Conservation (phyloP, 2,797 vertebrate species). For the Enteromius mattozi region DNA sequence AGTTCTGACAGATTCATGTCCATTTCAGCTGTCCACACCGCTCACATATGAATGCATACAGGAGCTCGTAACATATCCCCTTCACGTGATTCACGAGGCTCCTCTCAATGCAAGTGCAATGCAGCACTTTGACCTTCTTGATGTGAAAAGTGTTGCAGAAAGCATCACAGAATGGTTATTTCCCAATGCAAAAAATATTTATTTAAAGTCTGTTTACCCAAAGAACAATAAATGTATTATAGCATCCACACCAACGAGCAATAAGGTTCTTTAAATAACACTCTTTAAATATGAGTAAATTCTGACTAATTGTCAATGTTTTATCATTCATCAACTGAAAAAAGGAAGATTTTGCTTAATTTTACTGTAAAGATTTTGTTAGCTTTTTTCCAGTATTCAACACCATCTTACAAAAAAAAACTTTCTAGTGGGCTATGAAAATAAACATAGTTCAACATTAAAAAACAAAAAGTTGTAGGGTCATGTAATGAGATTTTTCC, state of each 20-base stretch:
- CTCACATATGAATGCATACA: neutral
- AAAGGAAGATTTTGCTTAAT: no score
- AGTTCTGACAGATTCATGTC: constrained; percentile 39
- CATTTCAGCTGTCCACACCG: neutral
- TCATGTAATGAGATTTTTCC: no score
- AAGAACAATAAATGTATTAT: neutral
- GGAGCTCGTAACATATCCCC: neutral
- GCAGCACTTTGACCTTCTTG: neutral
- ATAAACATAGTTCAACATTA: no score
- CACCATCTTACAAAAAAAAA: no score
- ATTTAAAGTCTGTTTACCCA: neutral
- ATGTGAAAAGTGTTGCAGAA: neutral
- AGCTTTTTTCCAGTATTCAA: no score
- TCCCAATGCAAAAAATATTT: neutral
- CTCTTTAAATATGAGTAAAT: neutral
- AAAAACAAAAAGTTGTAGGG: no score
- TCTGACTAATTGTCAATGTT: neutral
- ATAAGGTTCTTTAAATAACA: neutral
- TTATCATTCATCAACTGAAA: neutral
- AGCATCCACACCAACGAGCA: neutral
- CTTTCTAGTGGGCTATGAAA: no score
- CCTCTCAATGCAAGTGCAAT: neutral
- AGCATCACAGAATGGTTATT: neutral
- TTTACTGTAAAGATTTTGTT: no score
- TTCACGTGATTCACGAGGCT: neutral